Base-by-base conservation (phyloP, 2,888 invertebrate species). In the Scelioninae gen. 2 region DNA sequence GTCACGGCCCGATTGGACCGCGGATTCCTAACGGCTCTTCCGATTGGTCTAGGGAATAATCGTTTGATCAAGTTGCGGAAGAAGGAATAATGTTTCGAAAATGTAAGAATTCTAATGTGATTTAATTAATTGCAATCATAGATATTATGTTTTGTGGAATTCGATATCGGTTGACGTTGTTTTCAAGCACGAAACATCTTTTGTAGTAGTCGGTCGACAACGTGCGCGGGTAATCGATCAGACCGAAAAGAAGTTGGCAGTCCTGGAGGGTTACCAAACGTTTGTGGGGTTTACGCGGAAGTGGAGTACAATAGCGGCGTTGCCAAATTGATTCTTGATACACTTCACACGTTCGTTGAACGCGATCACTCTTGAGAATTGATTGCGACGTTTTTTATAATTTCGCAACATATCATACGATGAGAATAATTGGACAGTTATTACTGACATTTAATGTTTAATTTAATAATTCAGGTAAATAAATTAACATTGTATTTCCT, bases 1-100 rank as follows among this genome's bases (percentile, higher is more conserved):
- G n/a, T 61, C 69, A 69, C 69, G 61, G 61, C 69, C 69, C 11
- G 60, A 68, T 68, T 68, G 68, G 68, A 28, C 28, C 33, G 41
- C 37, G 28, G 3, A 46, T 11, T 46, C 35, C 11, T 46, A 37
- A 31, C 7, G 16, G 19, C 0, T 16, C 6, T 11, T 25, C 18
- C 11, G 11, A 52, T 65, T 65, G 48, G 50, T 52, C 58, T 68
- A 48, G 58, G 41, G 52, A 58, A 52, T 37, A 13, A 1, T 19
- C 7, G 16, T 37, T n/a, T 10, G 25, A 37, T 18, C 7, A 7
- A 19, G 35, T 33, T 5, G 7, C 19, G 7, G 9, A 19, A n/a
- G 5, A 5, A 43, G 19, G 19, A 6, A 22, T 16, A 10, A n/a
- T 19, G 13, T 41, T 41, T 19, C 13, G 2, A n/a, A 33, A 48